These are phyloP conservation scores for Myotis lucifugus DNA, from an alignment of 2,113 vertebrate genomes.

Conservation along the genomic window DNA sequence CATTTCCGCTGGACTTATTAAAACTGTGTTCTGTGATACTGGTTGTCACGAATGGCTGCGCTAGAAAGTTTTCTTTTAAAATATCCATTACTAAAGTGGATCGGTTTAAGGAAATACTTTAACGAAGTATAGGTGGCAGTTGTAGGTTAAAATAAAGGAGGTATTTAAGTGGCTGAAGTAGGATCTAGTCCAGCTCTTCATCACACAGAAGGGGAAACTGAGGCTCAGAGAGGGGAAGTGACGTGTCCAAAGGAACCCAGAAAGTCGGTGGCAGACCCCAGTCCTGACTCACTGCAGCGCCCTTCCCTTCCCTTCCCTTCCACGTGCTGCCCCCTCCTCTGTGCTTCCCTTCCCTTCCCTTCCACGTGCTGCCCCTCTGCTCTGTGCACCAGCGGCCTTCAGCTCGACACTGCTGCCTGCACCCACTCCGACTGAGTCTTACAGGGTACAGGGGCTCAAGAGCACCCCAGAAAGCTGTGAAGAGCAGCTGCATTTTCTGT, in stretches of 20 bases:
- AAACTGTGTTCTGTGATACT: not conserved
- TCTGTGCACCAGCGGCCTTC: not conserved
- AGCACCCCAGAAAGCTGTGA: not conserved
- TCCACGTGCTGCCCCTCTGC: fast-evolving
- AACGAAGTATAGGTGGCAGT: not conserved
- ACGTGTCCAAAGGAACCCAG: not conserved
- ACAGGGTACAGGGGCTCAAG: not conserved
- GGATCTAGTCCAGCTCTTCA: not conserved
- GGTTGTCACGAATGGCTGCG: not conserved
- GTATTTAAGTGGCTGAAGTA: no score
- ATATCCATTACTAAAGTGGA: not conserved
- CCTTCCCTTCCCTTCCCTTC: not conserved
- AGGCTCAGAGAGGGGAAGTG: not conserved
- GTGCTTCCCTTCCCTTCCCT: not conserved
- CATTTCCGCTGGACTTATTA: not conserved
- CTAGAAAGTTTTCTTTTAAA: not conserved
- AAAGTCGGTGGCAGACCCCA: not conserved
- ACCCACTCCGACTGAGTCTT: not conserved
- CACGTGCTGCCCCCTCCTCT: fast-evolving
- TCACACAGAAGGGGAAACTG: constrained; percentile 20
- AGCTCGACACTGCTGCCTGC: not conserved
- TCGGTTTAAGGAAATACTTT: not conserved
- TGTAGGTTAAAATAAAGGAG: not conserved
- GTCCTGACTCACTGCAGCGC: not conserved
- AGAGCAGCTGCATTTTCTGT: not conserved